phyloP scores from a whole-genome alignment of 1,140 invertebrate species.

The Meloidogyne exigua region DNA sequence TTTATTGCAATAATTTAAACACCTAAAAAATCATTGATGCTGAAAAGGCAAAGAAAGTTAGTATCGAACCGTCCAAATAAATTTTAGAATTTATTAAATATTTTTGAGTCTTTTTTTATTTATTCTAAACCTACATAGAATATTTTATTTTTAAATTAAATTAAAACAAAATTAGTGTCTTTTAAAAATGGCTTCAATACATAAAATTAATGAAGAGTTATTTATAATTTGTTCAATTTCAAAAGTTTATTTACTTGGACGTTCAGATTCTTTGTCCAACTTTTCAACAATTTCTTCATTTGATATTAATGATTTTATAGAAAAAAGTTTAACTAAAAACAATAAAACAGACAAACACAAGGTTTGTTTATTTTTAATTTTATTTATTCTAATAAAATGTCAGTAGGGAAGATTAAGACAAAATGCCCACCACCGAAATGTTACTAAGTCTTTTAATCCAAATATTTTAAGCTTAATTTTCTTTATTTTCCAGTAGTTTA shows the following conservation, averaged over 20 bases:
- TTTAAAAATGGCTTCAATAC: neutral
- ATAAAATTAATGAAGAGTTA: neutral
- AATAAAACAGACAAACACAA: neutral
- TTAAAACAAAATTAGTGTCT: too few relatives aligned
- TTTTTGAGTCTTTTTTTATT: too few relatives aligned
- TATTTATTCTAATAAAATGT: neutral
- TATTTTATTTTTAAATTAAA: too few relatives aligned
- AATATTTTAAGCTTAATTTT: too few relatives aligned
- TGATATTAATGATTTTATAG: neutral
- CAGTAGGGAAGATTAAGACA: neutral
- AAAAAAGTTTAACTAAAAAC: neutral
- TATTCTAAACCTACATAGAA: too few relatives aligned
- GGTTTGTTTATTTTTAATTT: neutral
- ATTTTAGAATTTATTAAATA: too few relatives aligned
- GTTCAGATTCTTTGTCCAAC: neutral
- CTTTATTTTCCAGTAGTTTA: too few relatives aligned
- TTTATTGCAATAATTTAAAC: too few relatives aligned
- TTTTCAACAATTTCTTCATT: neutral
- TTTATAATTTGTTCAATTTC: neutral
- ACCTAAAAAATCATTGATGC: too few relatives aligned
- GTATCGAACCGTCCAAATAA: too few relatives aligned
- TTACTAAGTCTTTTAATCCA: too few relatives aligned
- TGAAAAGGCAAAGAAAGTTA: too few relatives aligned
- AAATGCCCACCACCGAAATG: neutral
- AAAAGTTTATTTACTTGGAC: neutral